These are phyloP conservation scores for Temnothorax unifasciatus DNA, from an alignment of 2,888 invertebrate genomes.

Conservation along the genomic window DNA sequence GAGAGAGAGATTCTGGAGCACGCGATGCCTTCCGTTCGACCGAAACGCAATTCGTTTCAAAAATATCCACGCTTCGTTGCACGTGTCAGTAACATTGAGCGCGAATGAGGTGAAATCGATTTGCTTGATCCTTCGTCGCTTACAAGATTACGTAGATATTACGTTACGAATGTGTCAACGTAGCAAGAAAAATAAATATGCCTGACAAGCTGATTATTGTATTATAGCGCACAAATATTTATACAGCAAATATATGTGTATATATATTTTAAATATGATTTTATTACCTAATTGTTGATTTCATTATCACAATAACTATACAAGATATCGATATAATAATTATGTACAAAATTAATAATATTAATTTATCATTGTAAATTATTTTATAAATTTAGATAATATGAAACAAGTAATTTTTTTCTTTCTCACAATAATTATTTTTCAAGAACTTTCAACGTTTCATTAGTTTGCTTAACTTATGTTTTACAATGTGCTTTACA, in stretches of 20 bases:
- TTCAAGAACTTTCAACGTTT: neutral
- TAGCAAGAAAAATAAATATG: neutral
- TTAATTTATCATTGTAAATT: neutral
- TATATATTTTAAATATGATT: neutral
- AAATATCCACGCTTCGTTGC: constrained; percentile 28
- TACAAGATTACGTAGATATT: neutral
- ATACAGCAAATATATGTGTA: neutral
- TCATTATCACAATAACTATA: constrained; percentile 6
- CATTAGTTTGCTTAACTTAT: neutral
- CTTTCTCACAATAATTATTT: neutral
- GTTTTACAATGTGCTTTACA: neutral
- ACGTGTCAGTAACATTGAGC: constrained; percentile 34
- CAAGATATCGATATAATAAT: constrained; percentile 1
- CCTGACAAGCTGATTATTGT: neutral
- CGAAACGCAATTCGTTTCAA: constrained; percentile 30
- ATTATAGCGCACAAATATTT: neutral
- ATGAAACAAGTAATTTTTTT: neutral
- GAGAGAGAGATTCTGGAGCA: constrained; percentile 45
- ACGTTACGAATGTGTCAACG: neutral
- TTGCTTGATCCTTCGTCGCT: constrained; percentile 23
- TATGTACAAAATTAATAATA: neutral
- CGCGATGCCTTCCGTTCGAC: neutral
- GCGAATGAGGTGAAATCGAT: constrained; percentile 39
- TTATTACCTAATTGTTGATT: neutral
- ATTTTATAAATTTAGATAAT: neutral